These are phyloP conservation scores for Eutolmus rufibarbis DNA, from an alignment of 2,888 invertebrate genomes.

Conservation along the genomic window DNA sequence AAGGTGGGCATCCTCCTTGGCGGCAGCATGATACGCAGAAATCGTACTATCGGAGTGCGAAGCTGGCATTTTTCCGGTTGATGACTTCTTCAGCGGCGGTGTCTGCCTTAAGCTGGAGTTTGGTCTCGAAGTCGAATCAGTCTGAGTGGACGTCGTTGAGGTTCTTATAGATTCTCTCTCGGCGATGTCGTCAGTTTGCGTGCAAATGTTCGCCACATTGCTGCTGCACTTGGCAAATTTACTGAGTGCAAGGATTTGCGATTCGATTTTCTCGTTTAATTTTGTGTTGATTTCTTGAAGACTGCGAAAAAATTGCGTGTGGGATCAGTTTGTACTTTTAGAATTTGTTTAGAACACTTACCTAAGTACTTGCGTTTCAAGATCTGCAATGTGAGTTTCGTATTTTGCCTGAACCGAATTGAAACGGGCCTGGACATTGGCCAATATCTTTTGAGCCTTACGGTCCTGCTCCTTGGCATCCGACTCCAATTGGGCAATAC, in stretches of 20 bases:
- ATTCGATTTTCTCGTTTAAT: constrained; percentile 67
- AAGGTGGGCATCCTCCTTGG: constrained; percentile 78
- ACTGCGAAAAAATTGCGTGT: constrained; percentile 50
- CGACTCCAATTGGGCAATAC: constrained; percentile 73
- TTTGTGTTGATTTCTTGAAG: constrained; percentile 64
- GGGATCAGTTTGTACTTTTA: neutral
- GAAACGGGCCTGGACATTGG: constrained; percentile 79
- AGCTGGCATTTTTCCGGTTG: constrained; percentile 63
- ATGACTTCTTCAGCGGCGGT: constrained; percentile 51
- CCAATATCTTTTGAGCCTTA: constrained; percentile 73
- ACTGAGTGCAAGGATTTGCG: constrained; percentile 59
- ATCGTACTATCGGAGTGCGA: constrained; percentile 66
- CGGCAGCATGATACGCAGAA: constrained; percentile 57
- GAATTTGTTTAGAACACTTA: constrained; percentile 48
- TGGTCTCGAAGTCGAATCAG: constrained; percentile 57
- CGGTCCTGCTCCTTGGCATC: constrained; percentile 76
- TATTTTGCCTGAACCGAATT: constrained; percentile 80
- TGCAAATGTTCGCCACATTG: constrained; percentile 51
- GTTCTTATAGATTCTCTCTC: constrained; percentile 53
- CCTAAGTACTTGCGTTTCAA: constrained; percentile 72
- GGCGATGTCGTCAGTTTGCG: constrained; percentile 59
- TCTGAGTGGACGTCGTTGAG: constrained; percentile 62
- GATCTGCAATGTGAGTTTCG: constrained; percentile 75
- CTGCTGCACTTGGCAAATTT: constrained; percentile 50
- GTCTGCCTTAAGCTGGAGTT: constrained; percentile 57